Evolutionary conservation across 2,113 vertebrate species (phyloP).

Genomic region (Corvus moneduloides): DNA sequence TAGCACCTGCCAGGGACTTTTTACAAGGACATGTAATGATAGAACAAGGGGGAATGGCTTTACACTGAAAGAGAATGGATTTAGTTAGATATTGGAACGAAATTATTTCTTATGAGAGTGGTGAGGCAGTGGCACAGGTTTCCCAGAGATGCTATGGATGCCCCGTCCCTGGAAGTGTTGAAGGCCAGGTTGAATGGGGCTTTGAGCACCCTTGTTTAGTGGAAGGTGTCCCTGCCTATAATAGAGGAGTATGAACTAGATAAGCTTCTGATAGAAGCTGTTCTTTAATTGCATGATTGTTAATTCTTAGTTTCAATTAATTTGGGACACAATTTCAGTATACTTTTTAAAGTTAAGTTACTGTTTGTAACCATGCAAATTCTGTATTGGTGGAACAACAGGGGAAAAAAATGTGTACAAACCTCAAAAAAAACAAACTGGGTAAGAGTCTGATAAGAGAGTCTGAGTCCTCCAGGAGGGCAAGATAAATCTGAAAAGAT

Average conservation of each 20-base stretch:
- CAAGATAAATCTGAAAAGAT: background rate
- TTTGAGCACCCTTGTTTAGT: background rate
- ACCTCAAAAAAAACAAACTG: background rate
- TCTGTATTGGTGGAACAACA: background rate
- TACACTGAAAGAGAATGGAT: background rate
- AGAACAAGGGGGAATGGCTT: background rate
- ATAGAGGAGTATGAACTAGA: background rate
- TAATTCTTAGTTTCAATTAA: background rate
- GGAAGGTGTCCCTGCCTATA: background rate
- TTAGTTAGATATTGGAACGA: background rate
- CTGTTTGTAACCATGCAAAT: background rate
- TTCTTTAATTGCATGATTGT: background rate
- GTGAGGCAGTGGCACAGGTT: background rate
- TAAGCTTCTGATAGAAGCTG: background rate
- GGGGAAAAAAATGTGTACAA: background rate
- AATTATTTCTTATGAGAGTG: background rate
- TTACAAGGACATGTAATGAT: background rate
- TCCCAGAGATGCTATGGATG: background rate
- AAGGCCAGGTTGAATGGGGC: background rate
- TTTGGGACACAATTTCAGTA: background rate
- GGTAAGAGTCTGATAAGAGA: background rate
- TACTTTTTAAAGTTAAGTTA: background rate
- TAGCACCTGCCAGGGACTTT: background rate
- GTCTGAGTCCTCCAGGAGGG: background rate
- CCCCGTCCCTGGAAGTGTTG: background rate